These are phyloP conservation scores for Morpho helenor DNA, from an alignment of 2,888 invertebrate species.

Conservation along the genomic window DNA sequence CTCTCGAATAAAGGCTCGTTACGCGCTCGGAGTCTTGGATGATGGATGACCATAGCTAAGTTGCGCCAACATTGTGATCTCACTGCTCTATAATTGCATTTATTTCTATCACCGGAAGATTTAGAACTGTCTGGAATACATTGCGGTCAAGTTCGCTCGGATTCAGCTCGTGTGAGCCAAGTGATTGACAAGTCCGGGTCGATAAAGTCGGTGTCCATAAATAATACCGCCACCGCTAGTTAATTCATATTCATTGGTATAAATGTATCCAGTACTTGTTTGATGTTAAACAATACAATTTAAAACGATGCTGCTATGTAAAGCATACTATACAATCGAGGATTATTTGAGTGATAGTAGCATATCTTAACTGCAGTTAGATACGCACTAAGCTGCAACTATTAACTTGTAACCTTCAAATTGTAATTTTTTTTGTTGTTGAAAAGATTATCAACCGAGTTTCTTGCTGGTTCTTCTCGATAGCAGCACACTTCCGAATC, in stretches of 20 bases:
- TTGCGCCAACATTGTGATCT: conserved; percentile 35
- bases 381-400: no score
- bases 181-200: conserved; percentile 75
- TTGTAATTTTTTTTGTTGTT: no score
- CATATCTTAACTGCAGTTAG: no score
- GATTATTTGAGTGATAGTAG: no score
- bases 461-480: no score
- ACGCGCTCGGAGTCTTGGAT: conserved; percentile 63
- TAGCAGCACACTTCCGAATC: no score
- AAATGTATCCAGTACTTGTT: conserved; percentile 29
- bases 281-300: conserved; percentile 17
- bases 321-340: no score
- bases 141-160: conserved; percentile 42
- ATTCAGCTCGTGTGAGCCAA: conserved; percentile 44
- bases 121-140: conserved; percentile 35
- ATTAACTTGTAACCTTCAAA: no score
- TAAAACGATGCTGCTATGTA: no score
- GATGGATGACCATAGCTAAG: conserved; percentile 73
- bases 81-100: conserved; percentile 19
- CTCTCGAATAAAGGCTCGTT: conserved; percentile 71
- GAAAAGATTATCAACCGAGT: no score
- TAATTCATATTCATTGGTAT: conserved; percentile 65
- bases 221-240: conserved; percentile 73
- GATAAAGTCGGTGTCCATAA: conserved; percentile 71
- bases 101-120: conserved; percentile 38